A percentile compares a stretch with the other conserved stretches of the same genome.
Conservation (phyloP, 1,140 invertebrate genomes). For the Drosophila kurseongensis region DNA sequence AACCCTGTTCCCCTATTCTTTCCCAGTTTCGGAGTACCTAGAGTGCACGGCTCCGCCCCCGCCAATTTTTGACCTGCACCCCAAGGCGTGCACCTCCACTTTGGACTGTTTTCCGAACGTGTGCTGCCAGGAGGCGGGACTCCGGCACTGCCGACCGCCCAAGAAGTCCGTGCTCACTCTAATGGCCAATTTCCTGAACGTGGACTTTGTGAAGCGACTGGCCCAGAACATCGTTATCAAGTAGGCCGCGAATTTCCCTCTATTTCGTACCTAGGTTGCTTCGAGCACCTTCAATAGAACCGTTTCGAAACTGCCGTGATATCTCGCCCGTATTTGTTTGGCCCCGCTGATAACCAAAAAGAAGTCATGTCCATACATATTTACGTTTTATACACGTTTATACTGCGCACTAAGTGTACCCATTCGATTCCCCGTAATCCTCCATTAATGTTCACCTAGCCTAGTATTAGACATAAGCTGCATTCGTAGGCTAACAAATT, state of each 20-base stretch:
- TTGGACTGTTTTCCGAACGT: slow-evolving; percentile 91
- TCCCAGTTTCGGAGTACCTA: slow-evolving; percentile 87
- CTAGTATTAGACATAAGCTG: slow-evolving; percentile 45
- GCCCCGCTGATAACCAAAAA: slow-evolving; percentile 50
- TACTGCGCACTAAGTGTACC: slow-evolving; percentile 34
- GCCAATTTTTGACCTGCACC: slow-evolving; percentile 87
- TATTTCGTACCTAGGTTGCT: slow-evolving; percentile 10
- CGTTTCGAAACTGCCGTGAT: slow-evolving; percentile 53
- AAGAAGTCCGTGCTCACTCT: slow-evolving; percentile 88
- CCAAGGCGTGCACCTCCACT: slow-evolving; percentile 88
- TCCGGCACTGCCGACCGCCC: slow-evolving; percentile 89
- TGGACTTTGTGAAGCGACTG: slow-evolving; percentile 79
- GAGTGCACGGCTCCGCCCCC: slow-evolving; percentile 90
- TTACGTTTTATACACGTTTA: background rate
- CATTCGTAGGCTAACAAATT: slow-evolving; percentile 35
- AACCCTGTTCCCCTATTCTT: background rate
- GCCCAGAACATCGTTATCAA: slow-evolving; percentile 84
- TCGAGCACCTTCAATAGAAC: slow-evolving; percentile 11
- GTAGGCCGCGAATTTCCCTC: slow-evolving; percentile 39
- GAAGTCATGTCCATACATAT: slow-evolving; percentile 18
- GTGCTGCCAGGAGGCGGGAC: slow-evolving; percentile 89
- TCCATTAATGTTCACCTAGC: slow-evolving; percentile 28
- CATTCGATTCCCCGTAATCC: slow-evolving; percentile 11
- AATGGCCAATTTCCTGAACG: slow-evolving; percentile 86
- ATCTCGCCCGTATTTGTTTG: slow-evolving; percentile 47